Percentiles rank a stretch among this genome's conserved stretches.
Evolutionary conservation across 2,888 invertebrate genomes (phyloP).

Genomic region (Conus canariensis): DNA sequence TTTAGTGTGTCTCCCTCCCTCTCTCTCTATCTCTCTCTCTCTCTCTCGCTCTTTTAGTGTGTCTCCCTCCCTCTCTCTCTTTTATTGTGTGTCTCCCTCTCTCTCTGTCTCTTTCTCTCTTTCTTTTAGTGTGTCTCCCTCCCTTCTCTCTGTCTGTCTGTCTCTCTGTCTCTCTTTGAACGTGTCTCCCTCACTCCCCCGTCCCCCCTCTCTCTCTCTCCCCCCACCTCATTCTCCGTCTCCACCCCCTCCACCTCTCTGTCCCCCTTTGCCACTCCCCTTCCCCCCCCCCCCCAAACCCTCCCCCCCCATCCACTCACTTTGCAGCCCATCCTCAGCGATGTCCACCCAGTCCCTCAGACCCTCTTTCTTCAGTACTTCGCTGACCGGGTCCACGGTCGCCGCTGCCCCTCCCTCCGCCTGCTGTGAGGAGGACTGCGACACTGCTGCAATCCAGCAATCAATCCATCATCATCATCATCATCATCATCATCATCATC

Average conservation of each 20-base stretch:
- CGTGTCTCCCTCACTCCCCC: no score
- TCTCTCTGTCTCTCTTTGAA: no score
- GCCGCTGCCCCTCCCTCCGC: not conserved
- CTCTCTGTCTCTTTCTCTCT: not conserved
- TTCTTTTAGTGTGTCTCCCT: not conserved
- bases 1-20: not conserved
- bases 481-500: constrained; percentile 1
- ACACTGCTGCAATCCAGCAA: not conserved
- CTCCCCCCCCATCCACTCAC: not conserved
- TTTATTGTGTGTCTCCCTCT: not conserved
- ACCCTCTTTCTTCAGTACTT: not conserved
- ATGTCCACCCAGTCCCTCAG: not conserved
- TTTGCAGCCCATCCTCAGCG: not conserved
- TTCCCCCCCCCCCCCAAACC: not conserved
- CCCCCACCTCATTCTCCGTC: not conserved
- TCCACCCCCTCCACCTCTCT: not conserved
- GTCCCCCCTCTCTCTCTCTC: no score
- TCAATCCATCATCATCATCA: not conserved
- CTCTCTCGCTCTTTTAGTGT: not conserved
- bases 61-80: not conserved
- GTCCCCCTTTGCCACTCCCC: not conserved
- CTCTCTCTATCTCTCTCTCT: not conserved
- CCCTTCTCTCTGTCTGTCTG: not conserved
- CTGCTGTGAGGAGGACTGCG: not conserved
- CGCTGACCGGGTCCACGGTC: not conserved